A percentile compares a stretch with the other conserved stretches of the same genome.
Conservation (phyloP, 2,888 invertebrate genomes). For the Eudasyphora cyanicolor region DNA sequence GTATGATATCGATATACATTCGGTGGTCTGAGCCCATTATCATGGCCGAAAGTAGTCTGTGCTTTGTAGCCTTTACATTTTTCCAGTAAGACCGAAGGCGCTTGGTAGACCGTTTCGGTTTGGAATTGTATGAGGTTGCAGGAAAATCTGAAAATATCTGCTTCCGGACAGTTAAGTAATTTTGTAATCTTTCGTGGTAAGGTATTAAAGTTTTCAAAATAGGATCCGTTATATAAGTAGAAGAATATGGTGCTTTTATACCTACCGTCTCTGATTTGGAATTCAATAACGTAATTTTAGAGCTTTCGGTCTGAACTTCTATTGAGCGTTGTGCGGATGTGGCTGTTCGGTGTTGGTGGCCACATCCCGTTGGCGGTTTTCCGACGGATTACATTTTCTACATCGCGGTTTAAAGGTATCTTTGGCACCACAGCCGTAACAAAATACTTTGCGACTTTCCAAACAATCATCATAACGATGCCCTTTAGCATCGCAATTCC, state of each 20-base stretch:
- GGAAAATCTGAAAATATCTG: neutral
- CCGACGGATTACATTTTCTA: neutral
- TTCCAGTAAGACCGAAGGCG: neutral
- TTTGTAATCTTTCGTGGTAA: neutral
- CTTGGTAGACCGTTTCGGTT: neutral
- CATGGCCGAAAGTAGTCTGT: neutral
- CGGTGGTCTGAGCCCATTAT: neutral
- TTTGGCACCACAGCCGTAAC: neutral
- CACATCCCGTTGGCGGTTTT: conserved; percentile 3
- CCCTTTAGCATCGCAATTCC: too few relatives aligned
- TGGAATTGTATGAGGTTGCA: too few relatives aligned
- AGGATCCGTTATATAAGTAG: neutral
- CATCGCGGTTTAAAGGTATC: conserved; percentile 12
- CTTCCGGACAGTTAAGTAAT: neutral
- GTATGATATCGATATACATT: neutral
- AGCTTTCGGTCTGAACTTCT: neutral
- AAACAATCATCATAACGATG: neutral
- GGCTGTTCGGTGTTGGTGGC: neutral
- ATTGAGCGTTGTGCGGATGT: neutral
- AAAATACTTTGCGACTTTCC: neutral
- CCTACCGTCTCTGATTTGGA: too few relatives aligned
- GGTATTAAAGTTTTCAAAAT: neutral
- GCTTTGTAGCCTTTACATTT: neutral
- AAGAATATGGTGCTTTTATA: neutral
- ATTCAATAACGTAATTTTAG: neutral